Base-by-base conservation (phyloP, 2,797 vertebrate genomes). In the Basileuterus tristriatus region DNA sequence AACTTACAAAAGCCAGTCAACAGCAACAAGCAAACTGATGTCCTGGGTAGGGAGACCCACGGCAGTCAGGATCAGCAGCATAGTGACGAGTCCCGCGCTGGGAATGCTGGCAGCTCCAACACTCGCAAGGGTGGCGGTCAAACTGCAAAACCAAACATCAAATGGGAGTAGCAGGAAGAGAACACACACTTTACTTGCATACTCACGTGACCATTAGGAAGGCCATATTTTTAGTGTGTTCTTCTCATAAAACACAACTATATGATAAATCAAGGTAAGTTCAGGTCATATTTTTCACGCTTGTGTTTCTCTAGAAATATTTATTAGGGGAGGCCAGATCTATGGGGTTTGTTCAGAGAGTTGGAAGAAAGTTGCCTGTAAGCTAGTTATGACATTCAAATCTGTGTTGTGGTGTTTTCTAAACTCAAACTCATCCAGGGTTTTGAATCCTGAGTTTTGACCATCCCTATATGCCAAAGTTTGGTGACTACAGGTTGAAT, bases 1-100 rank as follows among this genome's bases (percentile, higher is more conserved):
- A 96, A 99, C 99, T 99, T 98, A 99, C 99, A 99, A 97, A 63
- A 99, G 98, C 99, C 99, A 99, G 97, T 99, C 99, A 56, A 99
- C 99, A 67, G 99, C 99, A 26, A 99, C 99, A 93, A 99, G 98
- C 81, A 99, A 98, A 94, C 99, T 99, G 98, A 99, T 99, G 97
- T 99, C 99, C 96, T 99, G 98, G 2, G 99, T 99, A 39, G 99
- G 99, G 72, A 99, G 98, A 37, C 99, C 99, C 94, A 99, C 99
- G 1, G 99, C 99, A 0, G 99, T 99, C 74, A 99, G 98, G 96
- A 99, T 99, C 83, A 99, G 98, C 36, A 99, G 99, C 99, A 99
- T 99, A 89, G 99, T 99, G 94, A 99, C 99, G 22, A 99, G 97
- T 59, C 99, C 99, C 0, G 99, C 99, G 14, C 99, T 99, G 96